Conservation (phyloP, 2,888 invertebrate species). For the Caenorhabditis sulstoni region DNA sequence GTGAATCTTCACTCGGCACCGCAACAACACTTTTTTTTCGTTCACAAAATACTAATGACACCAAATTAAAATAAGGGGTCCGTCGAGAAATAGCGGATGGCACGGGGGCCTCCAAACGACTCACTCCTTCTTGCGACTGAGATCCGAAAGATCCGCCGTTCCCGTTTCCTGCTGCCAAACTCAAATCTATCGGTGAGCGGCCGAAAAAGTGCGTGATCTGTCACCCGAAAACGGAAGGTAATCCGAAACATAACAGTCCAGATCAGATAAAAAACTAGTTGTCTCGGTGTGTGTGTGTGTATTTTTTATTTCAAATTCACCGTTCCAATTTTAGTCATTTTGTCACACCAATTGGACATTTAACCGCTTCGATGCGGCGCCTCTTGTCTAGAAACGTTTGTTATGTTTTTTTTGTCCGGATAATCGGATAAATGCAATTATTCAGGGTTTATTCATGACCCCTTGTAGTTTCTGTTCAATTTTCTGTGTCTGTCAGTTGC, state of each 20-base stretch:
- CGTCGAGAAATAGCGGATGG: not conserved
- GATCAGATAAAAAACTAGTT: conserved; percentile 53
- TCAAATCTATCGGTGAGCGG: not conserved
- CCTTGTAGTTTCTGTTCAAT: conserved; percentile 27
- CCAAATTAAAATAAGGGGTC: conserved; percentile 22
- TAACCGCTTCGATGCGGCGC: conserved; percentile 7
- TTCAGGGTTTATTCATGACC: conserved; percentile 69
- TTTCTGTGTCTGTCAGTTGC: conserved; percentile 1
- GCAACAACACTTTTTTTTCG: conserved; percentile 37
- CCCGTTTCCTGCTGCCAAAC: not conserved
- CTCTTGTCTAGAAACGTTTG: conserved; percentile 31
- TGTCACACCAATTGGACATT: conserved; percentile 27
- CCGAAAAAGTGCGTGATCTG: conserved; percentile 42
- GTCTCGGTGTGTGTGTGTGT: conserved; percentile 22
- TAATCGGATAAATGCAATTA: conserved; percentile 71
- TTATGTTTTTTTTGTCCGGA: conserved; percentile 37
- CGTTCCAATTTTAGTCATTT: conserved; percentile 51
- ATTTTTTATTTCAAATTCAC: conserved; percentile 26
- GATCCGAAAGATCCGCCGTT: too few species aligned
- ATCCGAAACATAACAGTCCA: conserved; percentile 53
- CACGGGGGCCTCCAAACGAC: too few species aligned
- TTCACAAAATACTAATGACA: conserved; percentile 55
- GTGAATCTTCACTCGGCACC: conserved; percentile 16
- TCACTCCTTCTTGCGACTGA: too few species aligned
- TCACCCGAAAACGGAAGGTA: conserved; percentile 47